Percentiles rank a stretch among this genome's conserved stretches.
These are phyloP conservation scores for Pherbina coryleti DNA, from an alignment of 2,888 invertebrate species.

Conservation along the genomic window DNA sequence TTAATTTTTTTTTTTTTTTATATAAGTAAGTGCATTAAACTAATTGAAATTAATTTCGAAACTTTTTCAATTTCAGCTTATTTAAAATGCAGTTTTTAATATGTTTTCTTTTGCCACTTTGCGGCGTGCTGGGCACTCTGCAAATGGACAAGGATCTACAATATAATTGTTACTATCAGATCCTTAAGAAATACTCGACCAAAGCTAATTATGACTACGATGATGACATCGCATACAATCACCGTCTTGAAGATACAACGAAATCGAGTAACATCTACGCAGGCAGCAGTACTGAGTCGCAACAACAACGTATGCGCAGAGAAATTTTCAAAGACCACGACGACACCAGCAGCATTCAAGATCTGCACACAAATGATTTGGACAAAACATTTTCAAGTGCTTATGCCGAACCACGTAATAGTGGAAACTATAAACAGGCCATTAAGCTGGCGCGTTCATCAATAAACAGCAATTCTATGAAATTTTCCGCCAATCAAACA, in stretches of 20 bases:
- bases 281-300: not conserved
- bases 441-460: not conserved
- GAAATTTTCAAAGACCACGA: not conserved
- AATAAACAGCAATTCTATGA: too few species aligned
- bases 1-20: too few species aligned
- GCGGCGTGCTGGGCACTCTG: slow-evolving; percentile 3
- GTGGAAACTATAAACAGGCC: not conserved
- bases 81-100: slow-evolving; percentile 14
- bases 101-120: not conserved
- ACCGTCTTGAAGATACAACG: not conserved
- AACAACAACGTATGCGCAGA: slow-evolving; percentile 4
- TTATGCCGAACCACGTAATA: slow-evolving; percentile 8
- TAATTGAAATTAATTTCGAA: not conserved
- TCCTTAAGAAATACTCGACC: slow-evolving; percentile 14
- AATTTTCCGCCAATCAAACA: not conserved
- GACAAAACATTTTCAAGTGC: slow-evolving; percentile 6
- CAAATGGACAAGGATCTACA: slow-evolving; percentile 29
- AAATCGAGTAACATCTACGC: not conserved
- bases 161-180: slow-evolving; percentile 33
- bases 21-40: too few species aligned
- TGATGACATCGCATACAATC: slow-evolving; percentile 4
- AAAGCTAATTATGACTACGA: slow-evolving; percentile 7
- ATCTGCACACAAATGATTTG: not conserved
- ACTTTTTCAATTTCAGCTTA: not conserved
- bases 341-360: not conserved